Conservation (phyloP, 2,888 invertebrate genomes). For the Cheilosia vulpina region DNA sequence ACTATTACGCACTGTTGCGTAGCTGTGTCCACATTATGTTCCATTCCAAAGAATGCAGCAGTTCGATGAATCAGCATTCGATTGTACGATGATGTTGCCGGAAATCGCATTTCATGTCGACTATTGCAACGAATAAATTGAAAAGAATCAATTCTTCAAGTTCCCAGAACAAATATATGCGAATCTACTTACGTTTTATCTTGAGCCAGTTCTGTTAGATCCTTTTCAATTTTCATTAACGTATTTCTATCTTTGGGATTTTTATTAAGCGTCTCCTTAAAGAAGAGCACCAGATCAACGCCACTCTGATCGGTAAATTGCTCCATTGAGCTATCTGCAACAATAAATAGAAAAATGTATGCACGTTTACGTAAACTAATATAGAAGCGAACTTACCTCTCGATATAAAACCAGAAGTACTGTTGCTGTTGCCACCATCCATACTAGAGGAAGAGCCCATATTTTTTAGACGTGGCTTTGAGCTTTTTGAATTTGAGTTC, state of each 20-base stretch:
- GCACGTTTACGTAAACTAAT: background rate
- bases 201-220: slow-evolving; percentile 92
- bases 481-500: slow-evolving; percentile 82
- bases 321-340: slow-evolving; percentile 90
- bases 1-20: slow-evolving; percentile 92
- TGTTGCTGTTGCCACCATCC: slow-evolving; percentile 84
- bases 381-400: slow-evolving; percentile 83
- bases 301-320: slow-evolving; percentile 89
- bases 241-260: slow-evolving; percentile 94
- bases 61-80: slow-evolving; percentile 98
- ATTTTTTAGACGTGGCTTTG: slow-evolving; percentile 83
- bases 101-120: slow-evolving; percentile 92
- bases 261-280: slow-evolving; percentile 95
- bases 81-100: slow-evolving; percentile 97
- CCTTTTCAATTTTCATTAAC: slow-evolving; percentile 94
- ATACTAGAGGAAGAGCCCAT: slow-evolving; percentile 83
- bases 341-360: slow-evolving; percentile 5
- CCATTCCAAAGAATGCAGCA: slow-evolving; percentile 96
- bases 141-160: background rate
- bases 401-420: slow-evolving; percentile 85
- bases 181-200: slow-evolving; percentile 88
- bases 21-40: slow-evolving; percentile 94
- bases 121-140: slow-evolving; percentile 82
- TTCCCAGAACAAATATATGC: background rate
- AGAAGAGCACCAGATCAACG: slow-evolving; percentile 93